phyloP scores from a whole-genome alignment of 2,888 invertebrate species.

The Nemurella pictetii region DNA sequence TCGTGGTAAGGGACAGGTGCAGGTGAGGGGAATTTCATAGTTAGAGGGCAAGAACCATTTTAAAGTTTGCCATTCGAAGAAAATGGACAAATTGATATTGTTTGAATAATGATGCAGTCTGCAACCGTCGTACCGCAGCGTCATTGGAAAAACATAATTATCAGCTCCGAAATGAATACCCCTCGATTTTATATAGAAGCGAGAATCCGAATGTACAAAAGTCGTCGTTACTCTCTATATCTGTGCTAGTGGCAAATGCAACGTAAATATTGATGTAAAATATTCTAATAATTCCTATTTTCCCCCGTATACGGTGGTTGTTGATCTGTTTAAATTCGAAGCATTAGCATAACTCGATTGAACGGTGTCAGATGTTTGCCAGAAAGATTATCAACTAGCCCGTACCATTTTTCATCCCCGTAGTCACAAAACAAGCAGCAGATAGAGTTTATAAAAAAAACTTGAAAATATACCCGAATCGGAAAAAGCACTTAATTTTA shows the following conservation, averaged over 20 bases:
- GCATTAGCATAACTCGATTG: conserved; percentile 34
- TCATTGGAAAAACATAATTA: not conserved
- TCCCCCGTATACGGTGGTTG: not conserved
- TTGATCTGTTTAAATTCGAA: conserved; percentile 24
- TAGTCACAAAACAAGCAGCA: not conserved
- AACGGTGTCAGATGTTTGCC: conserved; percentile 30
- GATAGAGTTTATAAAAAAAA: not conserved
- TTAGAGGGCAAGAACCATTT: not conserved
- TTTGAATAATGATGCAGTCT: not conserved
- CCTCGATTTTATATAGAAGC: too few relatives aligned
- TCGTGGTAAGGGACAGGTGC: too few relatives aligned
- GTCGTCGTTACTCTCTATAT: not conserved
- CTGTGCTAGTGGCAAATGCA: not conserved
- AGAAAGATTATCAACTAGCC: not conserved
- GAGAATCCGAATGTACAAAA: not conserved
- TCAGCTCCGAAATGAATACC: not conserved
- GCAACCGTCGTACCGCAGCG: not conserved
- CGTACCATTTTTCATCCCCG: not conserved
- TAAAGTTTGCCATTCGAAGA: not conserved
- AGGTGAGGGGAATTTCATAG: too few relatives aligned
- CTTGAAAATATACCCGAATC: conserved; percentile 32
- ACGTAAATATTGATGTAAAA: conserved; percentile 3
- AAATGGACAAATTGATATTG: not conserved
- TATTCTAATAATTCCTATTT: not conserved
- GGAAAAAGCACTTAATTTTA: conserved; percentile 59